Percentiles rank a stretch among this genome's conserved stretches.
These are phyloP conservation scores for Entosphenus tridentatus DNA, from an alignment of 2,113 vertebrate species.

Conservation along the genomic window DNA sequence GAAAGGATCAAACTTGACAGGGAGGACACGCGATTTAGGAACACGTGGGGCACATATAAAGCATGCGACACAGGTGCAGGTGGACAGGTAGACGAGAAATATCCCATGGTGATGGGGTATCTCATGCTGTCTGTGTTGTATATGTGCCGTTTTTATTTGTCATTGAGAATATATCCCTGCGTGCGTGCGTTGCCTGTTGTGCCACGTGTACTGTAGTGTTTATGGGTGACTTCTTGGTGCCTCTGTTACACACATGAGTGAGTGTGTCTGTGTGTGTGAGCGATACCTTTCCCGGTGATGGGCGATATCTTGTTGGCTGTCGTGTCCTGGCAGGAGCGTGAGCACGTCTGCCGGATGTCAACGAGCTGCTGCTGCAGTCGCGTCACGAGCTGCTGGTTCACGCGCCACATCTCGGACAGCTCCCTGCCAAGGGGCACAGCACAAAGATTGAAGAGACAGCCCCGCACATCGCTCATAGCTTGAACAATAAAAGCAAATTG, in stretches of 20 bases:
- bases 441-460: background rate
- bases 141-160: too few relatives aligned
- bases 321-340: slow-evolving; percentile 1
- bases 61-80: too few relatives aligned
- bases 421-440: background rate
- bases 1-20: too few relatives aligned
- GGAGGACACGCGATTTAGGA: too few relatives aligned
- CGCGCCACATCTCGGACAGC: background rate
- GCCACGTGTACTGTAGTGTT: background rate
- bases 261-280: background rate
- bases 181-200: too few relatives aligned
- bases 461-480: too few relatives aligned
- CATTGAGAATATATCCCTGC: too few relatives aligned
- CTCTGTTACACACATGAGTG: background rate
- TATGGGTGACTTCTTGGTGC: background rate
- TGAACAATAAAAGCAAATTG: too few relatives aligned
- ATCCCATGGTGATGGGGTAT: too few relatives aligned
- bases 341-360: background rate
- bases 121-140: too few relatives aligned
- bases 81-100: too few relatives aligned
- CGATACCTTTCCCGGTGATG: background rate
- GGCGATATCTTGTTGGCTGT: slow-evolving; percentile 1
- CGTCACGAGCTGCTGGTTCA: background rate
- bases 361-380: background rate
- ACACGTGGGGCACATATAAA: too few relatives aligned